A percentile compares a stretch with the other conserved stretches of the same genome.
phyloP scores from a whole-genome alignment of 2,797 vertebrate species.

The Enteromius unitaeniatus region DNA sequence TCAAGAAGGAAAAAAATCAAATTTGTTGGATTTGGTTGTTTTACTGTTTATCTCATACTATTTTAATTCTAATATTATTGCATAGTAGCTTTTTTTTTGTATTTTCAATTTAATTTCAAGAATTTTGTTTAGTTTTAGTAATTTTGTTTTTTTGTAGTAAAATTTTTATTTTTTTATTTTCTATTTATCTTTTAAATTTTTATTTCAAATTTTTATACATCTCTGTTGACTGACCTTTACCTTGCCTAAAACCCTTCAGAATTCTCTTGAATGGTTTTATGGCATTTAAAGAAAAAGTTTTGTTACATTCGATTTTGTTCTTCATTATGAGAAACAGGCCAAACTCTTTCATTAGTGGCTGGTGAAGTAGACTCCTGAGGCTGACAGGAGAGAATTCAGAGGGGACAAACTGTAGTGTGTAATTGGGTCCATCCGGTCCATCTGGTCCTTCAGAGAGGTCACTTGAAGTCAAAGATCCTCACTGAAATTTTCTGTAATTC shows the following conservation, averaged over 20 bases:
- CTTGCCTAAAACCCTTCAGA: background rate
- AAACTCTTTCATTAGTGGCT: slow-evolving; percentile 77
- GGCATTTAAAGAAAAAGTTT: background rate
- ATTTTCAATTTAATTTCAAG: too few species aligned
- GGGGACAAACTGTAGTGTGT: slow-evolving; percentile 66
- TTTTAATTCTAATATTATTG: too few species aligned
- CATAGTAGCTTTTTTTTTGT: too few species aligned
- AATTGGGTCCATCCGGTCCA: slow-evolving; percentile 80
- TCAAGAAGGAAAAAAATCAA: too few species aligned
- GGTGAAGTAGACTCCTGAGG: slow-evolving; percentile 66
- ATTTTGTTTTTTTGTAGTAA: too few species aligned
- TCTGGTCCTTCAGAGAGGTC: slow-evolving; percentile 77
- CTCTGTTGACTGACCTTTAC: background rate
- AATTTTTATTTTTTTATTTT: too few species aligned
- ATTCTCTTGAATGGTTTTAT: background rate
- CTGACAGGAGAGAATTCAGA: slow-evolving; percentile 42
- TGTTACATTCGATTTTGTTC: slow-evolving; percentile 37
- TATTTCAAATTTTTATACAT: too few species aligned
- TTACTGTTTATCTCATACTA: too few species aligned
- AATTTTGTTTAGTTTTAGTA: too few species aligned
- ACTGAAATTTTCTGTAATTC: slow-evolving; percentile 50
- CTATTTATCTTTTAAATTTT: too few species aligned
- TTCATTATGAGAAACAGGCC: slow-evolving; percentile 71
- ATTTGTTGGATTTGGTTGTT: too few species aligned
- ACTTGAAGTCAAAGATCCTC: slow-evolving; percentile 68